Conservation (phyloP, 2,797 vertebrate genomes). For the Sternarchorhynchus goeldii region DNA sequence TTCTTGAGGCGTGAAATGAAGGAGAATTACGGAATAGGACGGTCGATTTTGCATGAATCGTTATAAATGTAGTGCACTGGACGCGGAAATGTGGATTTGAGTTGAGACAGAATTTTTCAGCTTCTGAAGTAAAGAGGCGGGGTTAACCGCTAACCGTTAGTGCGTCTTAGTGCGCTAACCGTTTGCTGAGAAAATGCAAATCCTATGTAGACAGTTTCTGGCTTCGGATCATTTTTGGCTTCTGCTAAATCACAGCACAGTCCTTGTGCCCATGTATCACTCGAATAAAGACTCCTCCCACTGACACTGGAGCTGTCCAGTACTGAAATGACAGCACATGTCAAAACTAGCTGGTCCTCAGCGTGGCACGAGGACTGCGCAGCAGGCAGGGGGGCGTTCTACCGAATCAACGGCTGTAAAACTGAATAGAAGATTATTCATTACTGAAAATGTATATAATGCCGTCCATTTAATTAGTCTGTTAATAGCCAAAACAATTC, state of each 20-base stretch:
- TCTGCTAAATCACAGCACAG: background rate
- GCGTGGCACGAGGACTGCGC: background rate
- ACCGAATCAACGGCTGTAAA: background rate
- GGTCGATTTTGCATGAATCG: conserved; percentile 1
- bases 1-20: conserved; percentile 11
- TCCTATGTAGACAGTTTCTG: conserved; percentile 4
- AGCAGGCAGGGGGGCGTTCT: background rate
- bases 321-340: conserved; percentile 52
- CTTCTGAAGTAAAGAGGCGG: conserved; percentile 66
- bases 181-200: conserved; percentile 30
- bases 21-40: background rate
- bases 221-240: background rate
- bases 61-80: conserved; percentile 28
- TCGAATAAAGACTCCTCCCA: conserved; percentile 68
- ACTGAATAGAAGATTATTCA: background rate
- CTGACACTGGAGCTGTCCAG: conserved; percentile 58
- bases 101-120: conserved; percentile 66
- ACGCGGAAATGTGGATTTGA: conserved; percentile 64
- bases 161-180: conserved; percentile 59
- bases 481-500: too few relatives aligned
- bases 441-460: background rate
- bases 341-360: background rate
- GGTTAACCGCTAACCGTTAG: conserved; percentile 75
- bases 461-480: too few relatives aligned
- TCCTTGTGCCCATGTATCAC: conserved; percentile 38